A percentile compares a stretch with the other conserved stretches of the same genome.
Evolutionary conservation across 2,888 invertebrate genomes (phyloP).

Genomic region (Nezara viridula): DNA sequence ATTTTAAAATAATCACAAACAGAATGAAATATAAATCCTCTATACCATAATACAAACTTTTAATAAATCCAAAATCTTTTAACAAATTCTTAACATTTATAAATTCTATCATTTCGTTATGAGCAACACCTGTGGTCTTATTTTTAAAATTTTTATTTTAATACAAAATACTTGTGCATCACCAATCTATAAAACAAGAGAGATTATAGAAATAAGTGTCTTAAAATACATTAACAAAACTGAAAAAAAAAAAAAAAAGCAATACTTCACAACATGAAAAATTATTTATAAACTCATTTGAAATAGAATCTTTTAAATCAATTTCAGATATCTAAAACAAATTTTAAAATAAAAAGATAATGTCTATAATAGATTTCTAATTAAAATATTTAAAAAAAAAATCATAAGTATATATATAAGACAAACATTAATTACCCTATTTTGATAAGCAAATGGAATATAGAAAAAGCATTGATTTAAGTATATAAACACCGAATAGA

Average conservation of each 20-base stretch:
- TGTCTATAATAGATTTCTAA: not conserved
- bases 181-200: not conserved
- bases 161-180: not conserved
- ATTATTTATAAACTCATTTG: not conserved
- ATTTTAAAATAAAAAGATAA: not conserved
- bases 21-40: not conserved
- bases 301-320: not conserved
- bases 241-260: not conserved
- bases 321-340: not conserved
- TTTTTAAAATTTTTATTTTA: not conserved
- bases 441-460: not conserved
- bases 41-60: not conserved
- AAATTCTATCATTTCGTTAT: not conserved
- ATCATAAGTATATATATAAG: not conserved
- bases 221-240: not conserved
- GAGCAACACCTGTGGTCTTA: constrained; percentile 33
- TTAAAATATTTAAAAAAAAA: not conserved
- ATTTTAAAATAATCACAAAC: not conserved
- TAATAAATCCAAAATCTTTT: constrained; percentile 26
- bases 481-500: not conserved
- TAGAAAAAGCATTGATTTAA: not conserved
- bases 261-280: not conserved
- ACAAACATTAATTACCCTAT: not conserved
- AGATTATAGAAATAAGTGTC: not conserved
- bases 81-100: constrained; percentile 32